Conservation (phyloP, 2,113 vertebrate species). For the Labeo rohita region DNA sequence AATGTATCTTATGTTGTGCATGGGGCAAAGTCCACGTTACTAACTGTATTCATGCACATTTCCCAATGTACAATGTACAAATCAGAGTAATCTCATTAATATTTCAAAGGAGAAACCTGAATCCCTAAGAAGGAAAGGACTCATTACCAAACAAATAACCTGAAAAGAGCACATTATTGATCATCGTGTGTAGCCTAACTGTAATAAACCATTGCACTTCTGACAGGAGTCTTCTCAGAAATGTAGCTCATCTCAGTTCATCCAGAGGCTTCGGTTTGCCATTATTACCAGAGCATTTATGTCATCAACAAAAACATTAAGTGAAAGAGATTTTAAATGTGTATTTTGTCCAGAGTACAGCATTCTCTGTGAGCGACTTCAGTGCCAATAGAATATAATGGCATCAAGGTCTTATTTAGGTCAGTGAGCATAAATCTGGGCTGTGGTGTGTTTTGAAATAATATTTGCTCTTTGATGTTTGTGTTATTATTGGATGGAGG, state of each 20-base stretch:
- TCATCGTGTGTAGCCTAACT: not conserved
- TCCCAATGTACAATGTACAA: not conserved
- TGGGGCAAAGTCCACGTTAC: not conserved
- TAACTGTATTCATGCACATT: not conserved
- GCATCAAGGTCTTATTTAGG: slow-evolving; percentile 15
- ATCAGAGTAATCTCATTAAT: slow-evolving; percentile 10
- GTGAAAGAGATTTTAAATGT: not conserved
- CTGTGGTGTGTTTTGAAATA: not conserved
- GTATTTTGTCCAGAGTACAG: not conserved
- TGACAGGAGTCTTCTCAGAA: not conserved
- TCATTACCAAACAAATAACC: slow-evolving; percentile 1
- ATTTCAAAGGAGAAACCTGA: slow-evolving; percentile 9
- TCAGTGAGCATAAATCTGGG: slow-evolving; percentile 6
- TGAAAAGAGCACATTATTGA: not conserved
- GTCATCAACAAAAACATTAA: not conserved
- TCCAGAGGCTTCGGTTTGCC: not conserved
- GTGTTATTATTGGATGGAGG: slow-evolving; percentile 24
- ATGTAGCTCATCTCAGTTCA: not conserved
- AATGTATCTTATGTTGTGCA: not conserved
- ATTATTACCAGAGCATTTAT: not conserved
- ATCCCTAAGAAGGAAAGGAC: not conserved
- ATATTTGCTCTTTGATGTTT: slow-evolving; percentile 34
- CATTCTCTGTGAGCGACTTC: not conserved
- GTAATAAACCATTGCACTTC: not conserved
- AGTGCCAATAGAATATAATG: not conserved